Conservation (phyloP, 2,113 vertebrate species). For the Macaca nemestrina region DNA sequence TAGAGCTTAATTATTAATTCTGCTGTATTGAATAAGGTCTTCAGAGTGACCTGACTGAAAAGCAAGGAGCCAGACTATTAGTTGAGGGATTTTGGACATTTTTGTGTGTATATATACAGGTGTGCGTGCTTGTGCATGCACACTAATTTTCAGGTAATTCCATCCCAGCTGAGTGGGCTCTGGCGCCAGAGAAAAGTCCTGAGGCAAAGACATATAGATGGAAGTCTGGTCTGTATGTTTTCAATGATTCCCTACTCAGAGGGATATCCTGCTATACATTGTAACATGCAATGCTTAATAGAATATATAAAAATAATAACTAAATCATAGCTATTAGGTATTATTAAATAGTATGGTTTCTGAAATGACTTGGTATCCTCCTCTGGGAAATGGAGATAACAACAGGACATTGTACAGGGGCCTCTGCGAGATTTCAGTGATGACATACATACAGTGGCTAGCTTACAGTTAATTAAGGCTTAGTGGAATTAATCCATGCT, state of each 20-base stretch:
- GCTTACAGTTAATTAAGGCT: neutral
- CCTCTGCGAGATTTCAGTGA: neutral
- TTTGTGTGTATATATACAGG: too few species aligned
- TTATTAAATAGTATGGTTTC: neutral
- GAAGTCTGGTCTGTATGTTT: neutral
- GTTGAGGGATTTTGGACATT: neutral
- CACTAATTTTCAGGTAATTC: neutral
- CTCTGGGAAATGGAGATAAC: neutral
- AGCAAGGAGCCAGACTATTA: neutral
- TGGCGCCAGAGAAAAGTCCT: neutral
- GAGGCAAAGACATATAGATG: neutral
- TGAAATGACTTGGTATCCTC: neutral
- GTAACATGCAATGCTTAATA: neutral
- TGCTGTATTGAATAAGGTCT: neutral
- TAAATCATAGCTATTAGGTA: neutral
- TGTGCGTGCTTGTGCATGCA: neutral
- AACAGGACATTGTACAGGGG: neutral
- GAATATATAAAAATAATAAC: neutral
- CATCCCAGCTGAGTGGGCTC: neutral
- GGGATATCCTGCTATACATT: neutral
- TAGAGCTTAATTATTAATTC: neutral
- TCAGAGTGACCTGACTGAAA: neutral
- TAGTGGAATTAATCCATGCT: neutral
- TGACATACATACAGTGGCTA: neutral
- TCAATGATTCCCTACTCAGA: too few species aligned